Evolutionary conservation across 2,888 invertebrate species (phyloP).

Genomic region (Brachycybe producta): DNA sequence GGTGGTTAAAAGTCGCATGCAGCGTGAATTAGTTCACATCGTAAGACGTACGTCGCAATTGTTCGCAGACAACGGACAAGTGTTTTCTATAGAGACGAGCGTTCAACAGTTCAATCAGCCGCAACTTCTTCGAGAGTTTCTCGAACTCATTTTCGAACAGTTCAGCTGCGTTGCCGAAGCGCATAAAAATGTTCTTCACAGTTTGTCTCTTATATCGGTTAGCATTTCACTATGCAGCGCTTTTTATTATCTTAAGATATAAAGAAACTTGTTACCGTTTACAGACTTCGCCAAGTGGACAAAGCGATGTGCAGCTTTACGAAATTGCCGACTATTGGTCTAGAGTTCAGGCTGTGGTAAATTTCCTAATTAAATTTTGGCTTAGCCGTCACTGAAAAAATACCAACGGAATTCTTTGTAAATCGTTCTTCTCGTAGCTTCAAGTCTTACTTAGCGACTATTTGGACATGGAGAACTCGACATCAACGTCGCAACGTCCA

Average conservation of each 20-base stretch:
- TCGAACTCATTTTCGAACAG: slow-evolving; percentile 63
- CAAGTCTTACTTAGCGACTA: slow-evolving; percentile 74
- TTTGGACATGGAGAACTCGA: slow-evolving; percentile 68
- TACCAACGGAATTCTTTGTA: neutral
- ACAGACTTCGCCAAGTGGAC: slow-evolving; percentile 34
- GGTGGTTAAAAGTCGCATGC: slow-evolving; percentile 70
- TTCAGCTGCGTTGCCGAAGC: slow-evolving; percentile 66
- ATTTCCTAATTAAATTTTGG: too few relatives aligned
- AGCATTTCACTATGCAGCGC: slow-evolving; percentile 4
- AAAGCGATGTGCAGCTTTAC: slow-evolving; percentile 45
- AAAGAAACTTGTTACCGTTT: too few relatives aligned
- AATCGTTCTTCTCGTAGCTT: slow-evolving; percentile 42
- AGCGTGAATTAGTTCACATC: slow-evolving; percentile 63
- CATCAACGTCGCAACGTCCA: slow-evolving; percentile 44
- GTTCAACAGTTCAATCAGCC: neutral
- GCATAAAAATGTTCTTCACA: slow-evolving; percentile 50
- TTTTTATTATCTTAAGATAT: slow-evolving; percentile 5
- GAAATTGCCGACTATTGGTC: slow-evolving; percentile 73
- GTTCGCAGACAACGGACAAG: slow-evolving; percentile 45
- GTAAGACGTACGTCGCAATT: slow-evolving; percentile 67
- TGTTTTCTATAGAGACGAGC: slow-evolving; percentile 3
- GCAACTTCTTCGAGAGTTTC: slow-evolving; percentile 41
- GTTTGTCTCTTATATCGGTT: slow-evolving; percentile 29
- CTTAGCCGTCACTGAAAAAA: neutral
- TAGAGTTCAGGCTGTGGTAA: slow-evolving; percentile 74